A percentile compares a stretch with the other conserved stretches of the same genome.
phyloP scores from a whole-genome alignment of 2,113 vertebrate species.

The Choloepus hoffmanni region DNA sequence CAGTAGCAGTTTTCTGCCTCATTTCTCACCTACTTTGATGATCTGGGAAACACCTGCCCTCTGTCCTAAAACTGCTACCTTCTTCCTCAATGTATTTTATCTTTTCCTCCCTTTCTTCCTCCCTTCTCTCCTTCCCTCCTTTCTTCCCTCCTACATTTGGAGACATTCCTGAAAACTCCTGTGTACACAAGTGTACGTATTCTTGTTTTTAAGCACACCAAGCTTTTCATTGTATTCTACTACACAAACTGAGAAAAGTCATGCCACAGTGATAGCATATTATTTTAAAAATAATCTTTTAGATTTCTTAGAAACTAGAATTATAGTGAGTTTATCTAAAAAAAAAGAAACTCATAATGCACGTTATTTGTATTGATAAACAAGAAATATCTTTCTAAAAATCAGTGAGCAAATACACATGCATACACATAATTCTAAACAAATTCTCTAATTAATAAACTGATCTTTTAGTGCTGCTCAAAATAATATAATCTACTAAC shows the following conservation, averaged over 20 bases:
- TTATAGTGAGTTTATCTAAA: background rate
- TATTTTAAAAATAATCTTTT: background rate
- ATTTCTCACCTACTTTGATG: slow-evolving; percentile 43
- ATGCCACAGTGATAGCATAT: background rate
- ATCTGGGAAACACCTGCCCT: background rate
- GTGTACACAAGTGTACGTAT: background rate
- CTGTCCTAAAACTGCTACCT: background rate
- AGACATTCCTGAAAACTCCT: background rate
- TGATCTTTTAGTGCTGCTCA: slow-evolving; percentile 13
- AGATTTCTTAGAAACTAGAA: background rate
- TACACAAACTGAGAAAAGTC: background rate
- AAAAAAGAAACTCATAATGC: background rate
- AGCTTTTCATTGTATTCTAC: background rate
- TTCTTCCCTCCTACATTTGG: background rate
- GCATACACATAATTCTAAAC: background rate
- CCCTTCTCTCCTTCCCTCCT: background rate
- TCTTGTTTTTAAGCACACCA: background rate
- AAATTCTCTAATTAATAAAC: background rate
- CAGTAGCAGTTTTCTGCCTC: background rate
- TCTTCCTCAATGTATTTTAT: slow-evolving; percentile 28
- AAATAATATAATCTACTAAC: slow-evolving; percentile 17
- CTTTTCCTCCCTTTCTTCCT: background rate
- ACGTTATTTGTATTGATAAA: slow-evolving; percentile 47
- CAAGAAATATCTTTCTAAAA: slow-evolving; percentile 18
- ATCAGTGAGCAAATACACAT: slow-evolving; percentile 10